Evolutionary conservation across 2,113 vertebrate genomes (phyloP).

Genomic region (Suricata suricatta): DNA sequence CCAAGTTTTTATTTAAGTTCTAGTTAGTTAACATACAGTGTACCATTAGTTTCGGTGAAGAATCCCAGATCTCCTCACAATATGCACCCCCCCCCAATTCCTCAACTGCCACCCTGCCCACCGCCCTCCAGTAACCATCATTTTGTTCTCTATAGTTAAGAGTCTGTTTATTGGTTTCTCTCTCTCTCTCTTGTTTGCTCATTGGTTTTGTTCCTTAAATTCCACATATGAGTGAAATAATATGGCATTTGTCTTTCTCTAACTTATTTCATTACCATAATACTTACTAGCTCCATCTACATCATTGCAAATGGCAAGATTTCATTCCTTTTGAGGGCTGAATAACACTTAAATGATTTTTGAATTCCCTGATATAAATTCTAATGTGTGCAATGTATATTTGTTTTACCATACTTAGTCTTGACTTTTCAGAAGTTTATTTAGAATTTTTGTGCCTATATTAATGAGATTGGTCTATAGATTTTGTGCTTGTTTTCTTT

Average conservation of each 20-base stretch:
- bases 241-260: neutral
- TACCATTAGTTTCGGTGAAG: neutral
- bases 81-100: neutral
- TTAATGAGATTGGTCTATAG: neutral
- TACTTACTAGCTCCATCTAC: neutral
- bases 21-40: neutral
- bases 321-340: neutral
- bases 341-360: neutral
- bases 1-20: neutral
- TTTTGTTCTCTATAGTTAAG: neutral
- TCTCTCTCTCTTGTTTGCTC: neutral
- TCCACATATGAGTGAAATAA: neutral
- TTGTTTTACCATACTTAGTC: neutral
- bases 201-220: neutral
- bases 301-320: neutral
- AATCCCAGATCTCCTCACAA: neutral
- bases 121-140: neutral
- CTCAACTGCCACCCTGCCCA: neutral
- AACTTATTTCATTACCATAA: neutral
- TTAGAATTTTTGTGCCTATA: neutral
- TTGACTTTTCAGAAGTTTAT: neutral
- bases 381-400: neutral
- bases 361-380: neutral
- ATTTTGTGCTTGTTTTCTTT: neutral
- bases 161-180: neutral